Evolutionary conservation across 2,888 invertebrate species (phyloP).

Genomic region (Chaitophorus viminalis): DNA sequence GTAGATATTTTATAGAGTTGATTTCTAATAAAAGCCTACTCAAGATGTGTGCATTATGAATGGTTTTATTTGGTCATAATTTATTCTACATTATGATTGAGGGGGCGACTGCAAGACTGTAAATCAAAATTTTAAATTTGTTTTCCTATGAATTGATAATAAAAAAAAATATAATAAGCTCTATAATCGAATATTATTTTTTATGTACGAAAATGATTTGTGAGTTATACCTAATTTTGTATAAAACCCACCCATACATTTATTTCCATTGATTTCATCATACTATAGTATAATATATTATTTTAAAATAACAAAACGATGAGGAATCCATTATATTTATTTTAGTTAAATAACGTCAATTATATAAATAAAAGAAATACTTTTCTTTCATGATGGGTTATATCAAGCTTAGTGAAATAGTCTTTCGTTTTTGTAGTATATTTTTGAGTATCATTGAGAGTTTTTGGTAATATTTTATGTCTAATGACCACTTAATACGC

Average conservation of each 20-base stretch:
- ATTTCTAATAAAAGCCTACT: not conserved
- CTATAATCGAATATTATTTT: too few relatives aligned
- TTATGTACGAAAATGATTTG: too few relatives aligned
- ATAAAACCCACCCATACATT: not conserved
- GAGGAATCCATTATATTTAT: not conserved
- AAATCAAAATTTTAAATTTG: not conserved
- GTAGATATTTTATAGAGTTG: not conserved
- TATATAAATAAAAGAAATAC: not conserved
- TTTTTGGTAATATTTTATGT: constrained; percentile 6
- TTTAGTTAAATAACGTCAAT: too few relatives aligned
- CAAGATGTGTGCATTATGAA: not conserved
- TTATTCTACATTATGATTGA: not conserved
- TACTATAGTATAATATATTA: not conserved
- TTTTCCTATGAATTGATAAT: not conserved
- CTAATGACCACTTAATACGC: not conserved
- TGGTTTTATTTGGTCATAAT: not conserved
- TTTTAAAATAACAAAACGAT: not conserved
- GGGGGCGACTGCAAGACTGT: not conserved
- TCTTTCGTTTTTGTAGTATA: not conserved
- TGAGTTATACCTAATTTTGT: not conserved
- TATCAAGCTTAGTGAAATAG: not conserved
- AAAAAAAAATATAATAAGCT: too few relatives aligned
- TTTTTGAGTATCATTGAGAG: not conserved
- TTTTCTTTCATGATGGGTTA: not conserved
- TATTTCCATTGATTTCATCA: not conserved